Percentiles rank a stretch among this genome's conserved stretches.
Evolutionary conservation across 2,888 invertebrate species (phyloP).

Genomic region (Cryptocephalus primarius): DNA sequence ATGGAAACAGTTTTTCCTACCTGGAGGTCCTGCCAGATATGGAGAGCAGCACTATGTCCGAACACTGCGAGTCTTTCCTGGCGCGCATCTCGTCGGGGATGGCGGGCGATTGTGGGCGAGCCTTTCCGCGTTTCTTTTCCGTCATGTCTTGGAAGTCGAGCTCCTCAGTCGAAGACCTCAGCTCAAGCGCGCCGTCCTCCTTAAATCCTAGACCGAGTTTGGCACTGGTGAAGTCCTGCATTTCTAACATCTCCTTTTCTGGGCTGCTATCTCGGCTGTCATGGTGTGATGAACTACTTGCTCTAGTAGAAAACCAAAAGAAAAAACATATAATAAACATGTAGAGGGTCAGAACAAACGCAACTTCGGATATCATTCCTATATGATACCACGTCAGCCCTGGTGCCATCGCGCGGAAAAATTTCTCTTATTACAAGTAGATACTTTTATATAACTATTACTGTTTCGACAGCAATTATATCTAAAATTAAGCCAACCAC

Average conservation of each 20-base stretch:
- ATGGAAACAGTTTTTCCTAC: no score
- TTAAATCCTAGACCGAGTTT: constrained; percentile 34
- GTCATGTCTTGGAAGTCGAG: constrained; percentile 66
- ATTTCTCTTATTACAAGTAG: no score
- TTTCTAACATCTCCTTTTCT: constrained; percentile 58
- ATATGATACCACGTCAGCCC: no score
- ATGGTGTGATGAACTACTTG: constrained; percentile 80
- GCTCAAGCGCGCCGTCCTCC: constrained; percentile 68
- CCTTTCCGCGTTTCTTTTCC: constrained; percentile 25
- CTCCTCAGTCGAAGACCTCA: constrained; percentile 82
- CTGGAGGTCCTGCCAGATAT: constrained; percentile 69
- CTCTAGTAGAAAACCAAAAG: constrained; percentile 36
- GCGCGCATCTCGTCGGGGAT: constrained; percentile 30
- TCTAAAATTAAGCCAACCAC: no score
- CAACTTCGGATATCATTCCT: no score
- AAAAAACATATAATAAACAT: no score
- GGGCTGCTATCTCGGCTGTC: constrained; percentile 78
- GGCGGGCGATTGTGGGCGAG: constrained; percentile 31
- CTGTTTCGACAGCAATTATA: no score
- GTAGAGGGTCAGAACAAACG: no score
- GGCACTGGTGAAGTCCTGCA: constrained; percentile 30
- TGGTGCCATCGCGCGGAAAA: no score
- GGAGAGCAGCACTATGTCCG: constrained; percentile 63
- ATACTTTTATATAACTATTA: no score
- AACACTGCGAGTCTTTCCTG: constrained; percentile 47